phyloP scores from a whole-genome alignment of 1,140 invertebrate species.

The Thalassaphorura encarpata region DNA sequence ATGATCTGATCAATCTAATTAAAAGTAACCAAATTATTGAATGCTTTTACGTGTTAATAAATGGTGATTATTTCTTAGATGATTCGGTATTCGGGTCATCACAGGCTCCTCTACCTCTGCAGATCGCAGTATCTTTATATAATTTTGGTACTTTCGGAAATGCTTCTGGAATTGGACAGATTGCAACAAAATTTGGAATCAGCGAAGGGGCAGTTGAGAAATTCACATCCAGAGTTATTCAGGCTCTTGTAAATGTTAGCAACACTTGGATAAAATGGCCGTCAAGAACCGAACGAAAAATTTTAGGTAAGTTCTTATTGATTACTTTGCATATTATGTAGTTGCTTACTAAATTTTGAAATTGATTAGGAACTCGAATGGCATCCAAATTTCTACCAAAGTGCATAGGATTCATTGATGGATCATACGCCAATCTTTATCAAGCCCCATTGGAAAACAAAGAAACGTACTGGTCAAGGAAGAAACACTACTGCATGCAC shows the following conservation, averaged over 20 bases:
- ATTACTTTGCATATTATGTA: neutral
- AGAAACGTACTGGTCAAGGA: slow-evolving; percentile 17
- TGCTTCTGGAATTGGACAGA: neutral
- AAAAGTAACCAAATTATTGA: neutral
- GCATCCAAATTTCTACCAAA: slow-evolving; percentile 1
- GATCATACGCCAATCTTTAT: slow-evolving; percentile 7
- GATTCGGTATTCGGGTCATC: neutral
- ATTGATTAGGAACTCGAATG: neutral
- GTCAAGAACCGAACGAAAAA: neutral
- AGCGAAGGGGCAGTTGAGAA: neutral
- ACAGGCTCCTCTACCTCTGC: slow-evolving; percentile 7
- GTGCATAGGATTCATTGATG: slow-evolving; percentile 19
- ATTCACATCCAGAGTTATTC: neutral
- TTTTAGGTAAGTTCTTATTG: too few species aligned
- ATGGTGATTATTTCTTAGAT: neutral
- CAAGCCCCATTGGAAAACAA: slow-evolving; percentile 5
- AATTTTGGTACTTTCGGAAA: slow-evolving; percentile 13
- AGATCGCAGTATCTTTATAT: slow-evolving; percentile 11
- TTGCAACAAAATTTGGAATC: slow-evolving; percentile 17
- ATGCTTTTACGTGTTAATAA: too few species aligned
- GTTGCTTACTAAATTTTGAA: too few species aligned
- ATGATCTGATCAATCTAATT: neutral
- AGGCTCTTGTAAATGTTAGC: neutral
- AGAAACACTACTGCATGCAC: slow-evolving; percentile 16
- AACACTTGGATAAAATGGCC: slow-evolving; percentile 10